A percentile compares a stretch with the other conserved stretches of the same genome.
Evolutionary conservation across 37 sponge, comb jelly and placozoan genomes (phyloP).

Genomic region (Geodia barretti): DNA sequence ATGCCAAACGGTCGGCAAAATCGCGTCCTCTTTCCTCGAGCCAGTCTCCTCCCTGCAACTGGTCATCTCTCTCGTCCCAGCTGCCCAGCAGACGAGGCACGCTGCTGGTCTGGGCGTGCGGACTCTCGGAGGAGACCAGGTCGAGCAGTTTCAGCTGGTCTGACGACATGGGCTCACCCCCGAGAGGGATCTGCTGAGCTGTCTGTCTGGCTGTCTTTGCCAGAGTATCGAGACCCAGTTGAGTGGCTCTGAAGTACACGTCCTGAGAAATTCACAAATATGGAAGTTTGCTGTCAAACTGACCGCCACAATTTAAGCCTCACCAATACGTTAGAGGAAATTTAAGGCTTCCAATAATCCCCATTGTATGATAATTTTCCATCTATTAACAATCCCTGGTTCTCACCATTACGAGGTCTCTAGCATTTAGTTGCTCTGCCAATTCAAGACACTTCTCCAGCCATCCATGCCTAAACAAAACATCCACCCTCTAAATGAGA

Average conservation of each 20-base stretch:
- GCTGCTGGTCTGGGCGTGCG: too few species aligned
- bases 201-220: constrained; percentile 48
- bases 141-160: background rate
- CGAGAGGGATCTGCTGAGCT: constrained; percentile 33
- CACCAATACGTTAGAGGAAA: too few species aligned
- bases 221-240: constrained; percentile 19
- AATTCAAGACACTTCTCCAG: constrained; percentile 60
- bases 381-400: too few species aligned
- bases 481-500: too few species aligned
- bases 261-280: constrained; percentile 31
- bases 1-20: too few species aligned
- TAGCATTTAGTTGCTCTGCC: constrained; percentile 52
- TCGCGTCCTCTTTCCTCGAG: background rate
- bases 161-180: background rate
- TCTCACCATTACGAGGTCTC: constrained; percentile 72
- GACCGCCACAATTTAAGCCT: too few species aligned
- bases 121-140: background rate
- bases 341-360: too few species aligned
- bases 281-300: background rate
- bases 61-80: background rate
- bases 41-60: background rate
- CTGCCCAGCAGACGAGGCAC: background rate
- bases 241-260: constrained; percentile 54
- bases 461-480: constrained; percentile 35
- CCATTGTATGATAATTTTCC: too few species aligned